phyloP scores from a whole-genome alignment of 2,888 invertebrate genomes.

The Drosophila subsilvestris region DNA sequence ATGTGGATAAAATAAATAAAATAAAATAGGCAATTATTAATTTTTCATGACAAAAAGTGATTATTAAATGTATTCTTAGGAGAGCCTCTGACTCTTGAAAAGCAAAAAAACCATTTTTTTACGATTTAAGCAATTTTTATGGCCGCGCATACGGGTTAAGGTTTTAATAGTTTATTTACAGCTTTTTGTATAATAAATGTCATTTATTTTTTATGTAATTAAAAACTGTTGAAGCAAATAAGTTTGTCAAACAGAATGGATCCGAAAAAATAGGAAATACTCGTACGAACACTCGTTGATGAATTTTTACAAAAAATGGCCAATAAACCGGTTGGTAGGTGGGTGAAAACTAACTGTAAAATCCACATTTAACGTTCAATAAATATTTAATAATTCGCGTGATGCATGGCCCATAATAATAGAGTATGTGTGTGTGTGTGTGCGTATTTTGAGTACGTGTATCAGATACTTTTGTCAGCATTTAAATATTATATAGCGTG shows the following conservation, averaged over 20 bases:
- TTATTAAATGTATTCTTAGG: constrained; percentile 38
- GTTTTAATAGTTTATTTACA: constrained; percentile 12
- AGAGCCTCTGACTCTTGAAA: not conserved
- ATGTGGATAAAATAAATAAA: constrained; percentile 20
- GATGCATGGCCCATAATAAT: constrained; percentile 27
- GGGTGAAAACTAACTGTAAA: constrained; percentile 53
- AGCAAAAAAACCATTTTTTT: constrained; percentile 21
- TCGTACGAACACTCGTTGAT: not conserved
- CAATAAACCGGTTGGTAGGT: constrained; percentile 38
- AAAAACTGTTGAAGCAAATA: constrained; percentile 35
- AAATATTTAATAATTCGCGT: constrained; percentile 49
- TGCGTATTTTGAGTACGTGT: not conserved
- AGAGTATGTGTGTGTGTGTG: not conserved
- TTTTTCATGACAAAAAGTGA: constrained; percentile 19
- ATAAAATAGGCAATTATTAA: constrained; percentile 19
- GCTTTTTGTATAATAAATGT: constrained; percentile 13
- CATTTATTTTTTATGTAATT: constrained; percentile 4
- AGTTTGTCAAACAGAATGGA: constrained; percentile 47
- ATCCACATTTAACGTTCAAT: constrained; percentile 43
- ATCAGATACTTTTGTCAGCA: constrained; percentile 12
- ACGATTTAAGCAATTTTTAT: constrained; percentile 2
- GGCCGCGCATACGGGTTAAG: not conserved
- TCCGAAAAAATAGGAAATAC: constrained; percentile 23
- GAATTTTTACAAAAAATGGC: constrained; percentile 21
- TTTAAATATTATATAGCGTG: constrained; percentile 41